Conservation (phyloP, 1,140 invertebrate genomes). For the Lithobius niger region DNA sequence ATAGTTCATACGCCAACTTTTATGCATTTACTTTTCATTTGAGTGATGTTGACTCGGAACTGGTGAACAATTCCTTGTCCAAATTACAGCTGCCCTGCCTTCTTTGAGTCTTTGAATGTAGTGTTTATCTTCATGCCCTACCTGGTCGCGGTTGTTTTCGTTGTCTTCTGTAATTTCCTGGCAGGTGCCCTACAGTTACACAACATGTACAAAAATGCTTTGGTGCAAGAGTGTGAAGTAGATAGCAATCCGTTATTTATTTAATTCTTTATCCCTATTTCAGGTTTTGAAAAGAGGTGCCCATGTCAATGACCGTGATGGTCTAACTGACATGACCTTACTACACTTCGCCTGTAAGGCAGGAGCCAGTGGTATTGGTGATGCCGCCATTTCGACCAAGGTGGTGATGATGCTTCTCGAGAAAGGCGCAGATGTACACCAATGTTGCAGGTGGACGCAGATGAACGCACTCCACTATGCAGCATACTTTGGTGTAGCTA, state of each 20-base stretch:
- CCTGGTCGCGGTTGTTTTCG: no score
- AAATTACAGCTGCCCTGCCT: no score
- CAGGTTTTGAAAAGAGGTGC: slow-evolving; percentile 36
- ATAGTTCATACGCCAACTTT: no score
- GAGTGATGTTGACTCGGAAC: no score
- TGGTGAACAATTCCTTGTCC: no score
- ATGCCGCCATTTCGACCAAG: slow-evolving; percentile 28
- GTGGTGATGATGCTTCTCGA: slow-evolving; percentile 30
- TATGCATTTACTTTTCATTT: no score
- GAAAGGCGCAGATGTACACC: slow-evolving; percentile 36
- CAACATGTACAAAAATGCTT: not conserved
- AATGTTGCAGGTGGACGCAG: slow-evolving; percentile 41
- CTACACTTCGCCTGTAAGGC: slow-evolving; percentile 42
- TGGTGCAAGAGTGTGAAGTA: no score
- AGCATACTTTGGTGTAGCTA: slow-evolving; percentile 40
- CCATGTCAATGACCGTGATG: slow-evolving; percentile 40
- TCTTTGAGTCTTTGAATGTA: no score
- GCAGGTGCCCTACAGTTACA: not conserved
- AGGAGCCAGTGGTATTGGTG: slow-evolving; percentile 39
- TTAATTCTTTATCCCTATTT: slow-evolving; percentile 16
- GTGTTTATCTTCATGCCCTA: no score
- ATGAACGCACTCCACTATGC: slow-evolving; percentile 44
- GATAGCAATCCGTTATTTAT: no score
- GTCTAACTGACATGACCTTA: slow-evolving; percentile 43
- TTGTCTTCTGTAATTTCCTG: not conserved